Conservation (phyloP, 2,113 vertebrate species). For the Erinaceus europaeus region DNA sequence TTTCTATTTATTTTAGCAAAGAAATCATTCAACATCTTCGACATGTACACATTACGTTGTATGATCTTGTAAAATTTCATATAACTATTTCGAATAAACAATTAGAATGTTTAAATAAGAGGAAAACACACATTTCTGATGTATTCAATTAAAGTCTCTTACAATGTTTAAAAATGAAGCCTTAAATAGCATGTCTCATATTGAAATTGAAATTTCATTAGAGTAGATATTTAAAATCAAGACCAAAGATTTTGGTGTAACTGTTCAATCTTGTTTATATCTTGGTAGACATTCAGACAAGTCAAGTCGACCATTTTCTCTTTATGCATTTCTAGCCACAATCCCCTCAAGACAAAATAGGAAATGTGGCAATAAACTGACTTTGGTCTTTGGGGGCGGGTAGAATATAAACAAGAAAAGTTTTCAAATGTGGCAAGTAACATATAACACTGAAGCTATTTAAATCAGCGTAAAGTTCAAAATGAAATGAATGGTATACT, state of each 20-base stretch:
- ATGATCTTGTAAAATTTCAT: slow-evolving; percentile 21
- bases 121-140: not conserved
- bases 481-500: slow-evolving; percentile 34
- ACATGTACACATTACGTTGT: not conserved
- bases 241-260: not conserved
- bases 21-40: not conserved
- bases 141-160: not conserved
- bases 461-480: not conserved
- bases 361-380: not conserved
- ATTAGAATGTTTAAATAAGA: slow-evolving; percentile 10
- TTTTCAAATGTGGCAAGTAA: slow-evolving; percentile 34
- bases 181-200: slow-evolving; percentile 10
- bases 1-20: slow-evolving; percentile 30
- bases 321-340: slow-evolving; percentile 32
- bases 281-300: not conserved
- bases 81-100: slow-evolving; percentile 24
- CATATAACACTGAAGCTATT: slow-evolving; percentile 25
- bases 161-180: slow-evolving; percentile 28
- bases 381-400: slow-evolving; percentile 36
- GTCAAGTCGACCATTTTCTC: slow-evolving; percentile 11
- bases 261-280: not conserved
- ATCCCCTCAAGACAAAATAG: not conserved
- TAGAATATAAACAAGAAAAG: slow-evolving; percentile 33
- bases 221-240: slow-evolving; percentile 10
- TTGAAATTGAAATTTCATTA: not conserved